These are phyloP conservation scores for Baryphthengus martii DNA, from an alignment of 2,113 vertebrate genomes.

Conservation along the genomic window DNA sequence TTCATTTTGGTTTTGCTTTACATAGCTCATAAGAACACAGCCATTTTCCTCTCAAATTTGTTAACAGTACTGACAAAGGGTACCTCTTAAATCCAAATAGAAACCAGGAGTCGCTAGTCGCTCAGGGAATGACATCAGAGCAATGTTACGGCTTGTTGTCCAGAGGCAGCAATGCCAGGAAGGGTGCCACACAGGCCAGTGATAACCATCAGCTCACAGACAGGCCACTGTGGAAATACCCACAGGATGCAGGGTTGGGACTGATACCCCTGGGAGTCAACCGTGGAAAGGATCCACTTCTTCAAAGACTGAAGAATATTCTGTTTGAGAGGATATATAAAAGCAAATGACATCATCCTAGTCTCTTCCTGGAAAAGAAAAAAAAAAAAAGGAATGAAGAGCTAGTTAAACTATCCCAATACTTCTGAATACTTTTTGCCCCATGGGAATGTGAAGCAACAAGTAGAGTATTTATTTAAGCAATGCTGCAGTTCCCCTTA, in stretches of 20 bases:
- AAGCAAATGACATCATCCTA: neutral
- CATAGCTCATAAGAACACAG: neutral
- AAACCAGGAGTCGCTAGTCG: neutral
- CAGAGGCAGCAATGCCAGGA: neutral
- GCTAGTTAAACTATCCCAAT: neutral
- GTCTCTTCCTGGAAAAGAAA: neutral
- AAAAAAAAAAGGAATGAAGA: neutral
- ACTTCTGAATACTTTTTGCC: neutral
- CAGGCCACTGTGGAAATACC: neutral
- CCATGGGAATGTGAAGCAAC: slow-evolving; percentile 6
- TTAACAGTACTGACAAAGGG: neutral
- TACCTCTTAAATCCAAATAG: neutral
- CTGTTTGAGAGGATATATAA: neutral
- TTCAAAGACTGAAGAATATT: neutral
- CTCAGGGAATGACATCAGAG: neutral
- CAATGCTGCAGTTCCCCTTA: neutral
- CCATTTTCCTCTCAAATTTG: neutral
- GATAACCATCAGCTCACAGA: neutral
- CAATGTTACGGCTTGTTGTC: neutral
- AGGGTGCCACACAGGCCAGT: neutral
- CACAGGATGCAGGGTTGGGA: neutral
- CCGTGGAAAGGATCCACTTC: neutral
- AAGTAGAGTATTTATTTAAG: slow-evolving; percentile 40
- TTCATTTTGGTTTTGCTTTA: neutral
- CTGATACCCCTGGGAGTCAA: neutral